Conservation (phyloP, 2,888 invertebrate species). For the Nymphalis urticae region DNA sequence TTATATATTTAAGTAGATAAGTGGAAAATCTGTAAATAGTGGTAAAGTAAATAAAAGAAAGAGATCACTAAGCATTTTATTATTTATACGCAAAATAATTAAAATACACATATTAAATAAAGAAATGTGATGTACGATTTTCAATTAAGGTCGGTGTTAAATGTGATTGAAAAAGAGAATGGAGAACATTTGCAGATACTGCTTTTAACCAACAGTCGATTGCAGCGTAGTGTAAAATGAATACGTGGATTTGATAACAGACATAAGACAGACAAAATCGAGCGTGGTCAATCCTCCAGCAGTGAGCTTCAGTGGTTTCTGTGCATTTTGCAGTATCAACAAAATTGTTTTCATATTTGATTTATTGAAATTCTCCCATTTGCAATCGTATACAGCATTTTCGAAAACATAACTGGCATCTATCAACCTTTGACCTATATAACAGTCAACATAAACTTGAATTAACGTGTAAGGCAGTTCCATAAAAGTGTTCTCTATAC, state of each 20-base stretch:
- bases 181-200: no score
- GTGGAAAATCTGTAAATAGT: no score
- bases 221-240: constrained; percentile 62
- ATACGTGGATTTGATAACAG: constrained; percentile 54
- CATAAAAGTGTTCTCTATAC: constrained; percentile 54
- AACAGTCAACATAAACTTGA: constrained; percentile 55
- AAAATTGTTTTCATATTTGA: constrained; percentile 34
- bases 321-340: constrained; percentile 55
- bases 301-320: constrained; percentile 55
- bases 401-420: constrained; percentile 55
- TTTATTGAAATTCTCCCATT: constrained; percentile 18
- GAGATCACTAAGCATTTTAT: no score
- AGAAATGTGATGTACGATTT: no score
- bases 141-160: no score
- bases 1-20: no score
- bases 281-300: constrained; percentile 58
- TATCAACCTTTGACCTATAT: constrained; percentile 54
- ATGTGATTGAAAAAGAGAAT: no score
- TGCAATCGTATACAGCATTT: constrained; percentile 51
- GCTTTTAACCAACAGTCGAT: constrained; percentile 32
- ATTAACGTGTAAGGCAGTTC: constrained; percentile 51
- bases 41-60: no score
- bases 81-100: no score
- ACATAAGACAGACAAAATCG: constrained; percentile 55
- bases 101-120: no score